Evolutionary conservation across 2,888 invertebrate species (phyloP), one percentile per base, ranked within the genome.

Genomic region (Diarsia dahlii): DNA sequence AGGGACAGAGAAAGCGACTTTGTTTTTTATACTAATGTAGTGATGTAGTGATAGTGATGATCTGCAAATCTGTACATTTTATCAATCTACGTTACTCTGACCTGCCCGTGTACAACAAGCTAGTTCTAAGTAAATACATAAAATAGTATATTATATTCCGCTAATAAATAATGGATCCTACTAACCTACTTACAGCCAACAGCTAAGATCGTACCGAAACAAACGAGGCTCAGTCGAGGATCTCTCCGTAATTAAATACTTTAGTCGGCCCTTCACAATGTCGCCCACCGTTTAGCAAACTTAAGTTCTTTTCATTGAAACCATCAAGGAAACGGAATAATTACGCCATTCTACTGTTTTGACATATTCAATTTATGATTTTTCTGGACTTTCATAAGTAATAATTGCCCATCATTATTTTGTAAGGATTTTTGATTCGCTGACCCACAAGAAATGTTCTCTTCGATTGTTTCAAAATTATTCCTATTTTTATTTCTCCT

Each of bases 171-270:
- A 86, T 85, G 77, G 66, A 68, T 78, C 60, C 74, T 80, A 78
- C 80, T 76, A 81, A 74, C 80, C 71, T 86, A 88, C 82, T 84
- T 84, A 80, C 60, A 77, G 63, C 68, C 69, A 79, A 74, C 70
- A 75, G 82, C 84, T 87, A 74, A 85, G 85, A 85, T 80, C 86
- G 82, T 83, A 88, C 83, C 82, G 90, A 89, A 90, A 89, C 88
- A 88, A 91, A 90, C 88, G 89, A 82, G 88, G 87, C 86, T 83
- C 84, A 85, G 84, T 88, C 87, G 88, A 89, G 89, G 89, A 90
- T 91, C 90, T 91, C 89, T 89, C 86, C 88, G 92, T 93, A 93
- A 94, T 94, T 94, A 93, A 93, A 94, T 93, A 93, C 94, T 94
- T 92, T 89, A 91, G 88, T 72, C 88, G 86, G 89, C 90, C 90